A percentile compares a stretch with the other conserved stretches of the same genome.
These are phyloP conservation scores for Addax nasomaculatus DNA, from an alignment of 2,113 vertebrate genomes.

Conservation along the genomic window DNA sequence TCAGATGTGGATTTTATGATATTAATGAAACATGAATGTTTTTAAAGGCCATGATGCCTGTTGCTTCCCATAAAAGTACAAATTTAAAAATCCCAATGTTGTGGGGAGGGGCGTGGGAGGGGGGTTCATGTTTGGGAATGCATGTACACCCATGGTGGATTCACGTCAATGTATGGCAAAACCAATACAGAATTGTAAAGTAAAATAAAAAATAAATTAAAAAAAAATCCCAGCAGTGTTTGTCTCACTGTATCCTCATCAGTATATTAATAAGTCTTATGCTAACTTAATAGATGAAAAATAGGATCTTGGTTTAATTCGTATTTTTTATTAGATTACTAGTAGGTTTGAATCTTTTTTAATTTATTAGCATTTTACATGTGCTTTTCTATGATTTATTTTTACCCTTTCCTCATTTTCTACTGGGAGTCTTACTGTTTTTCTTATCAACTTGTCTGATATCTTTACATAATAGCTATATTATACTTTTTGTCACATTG, in stretches of 20 bases:
- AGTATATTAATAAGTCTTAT: neutral
- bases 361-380: conserved; percentile 14
- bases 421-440: neutral
- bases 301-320: neutral
- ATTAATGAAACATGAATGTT: neutral
- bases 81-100: neutral
- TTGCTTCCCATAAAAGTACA: neutral
- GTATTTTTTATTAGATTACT: neutral
- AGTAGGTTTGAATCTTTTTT: neutral
- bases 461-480: neutral
- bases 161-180: no score
- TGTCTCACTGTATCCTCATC: neutral
- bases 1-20: neutral
- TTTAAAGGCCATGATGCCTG: neutral
- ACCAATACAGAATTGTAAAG: no score
- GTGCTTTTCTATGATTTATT: neutral
- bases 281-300: conserved; percentile 4
- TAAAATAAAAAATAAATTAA: neutral
- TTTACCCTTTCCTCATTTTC: neutral
- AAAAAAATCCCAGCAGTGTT: neutral
- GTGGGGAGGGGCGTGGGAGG: no score
- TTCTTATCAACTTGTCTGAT: conserved; percentile 3
- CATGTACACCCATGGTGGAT: no score
- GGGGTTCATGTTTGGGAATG: no score
- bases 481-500: neutral